Evolutionary conservation across 2,888 invertebrate species (phyloP), one percentile per base, ranked within the genome.

Genomic region (Diaperis boleti): DNA sequence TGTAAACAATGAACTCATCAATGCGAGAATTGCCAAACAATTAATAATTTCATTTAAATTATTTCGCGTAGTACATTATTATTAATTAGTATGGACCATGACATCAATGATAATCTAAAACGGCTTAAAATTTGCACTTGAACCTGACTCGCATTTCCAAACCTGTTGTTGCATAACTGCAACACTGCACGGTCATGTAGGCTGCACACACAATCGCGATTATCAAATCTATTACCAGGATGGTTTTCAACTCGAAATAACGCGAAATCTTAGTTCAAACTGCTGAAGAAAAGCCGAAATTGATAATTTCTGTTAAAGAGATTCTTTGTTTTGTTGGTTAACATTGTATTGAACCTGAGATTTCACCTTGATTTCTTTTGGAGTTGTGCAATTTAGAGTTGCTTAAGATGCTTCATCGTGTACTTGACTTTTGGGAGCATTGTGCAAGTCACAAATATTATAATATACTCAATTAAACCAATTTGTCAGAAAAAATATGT

Each of bases 51-150:
- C 6, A 26, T 26, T n/a, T n/a, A n/a, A n/a, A n/a, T n/a, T n/a
- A n/a, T n/a, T n/a, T n/a, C n/a, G n/a, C n/a, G n/a, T n/a, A n/a
- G n/a, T n/a, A n/a, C n/a, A n/a, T n/a, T n/a, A n/a, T n/a, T n/a
- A n/a, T n/a, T n/a, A n/a, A n/a, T n/a, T n/a, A n/a, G n/a, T n/a
- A n/a, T 5, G 26, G 44, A 37, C 37, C 57, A 26, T 57, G 57
- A 57, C 57, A 57, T 47, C 57, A 26, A 57, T 57, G 57, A 31
- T 18, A 55, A 42, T 14, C 18, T 6, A 13, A 22, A 33, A 22
- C 22, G 20, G 57, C 35, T 44, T 37, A 47, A 47, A 57, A 45
- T 37, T 6, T 57, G 35, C 57, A 57, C 57, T 57, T 57, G 57
- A 57, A 57, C 57, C 47, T 57, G 57, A 56, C 57, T 37, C 37